Conservation (phyloP, 2,113 vertebrate genomes). For the Gobiocypris rarus region DNA sequence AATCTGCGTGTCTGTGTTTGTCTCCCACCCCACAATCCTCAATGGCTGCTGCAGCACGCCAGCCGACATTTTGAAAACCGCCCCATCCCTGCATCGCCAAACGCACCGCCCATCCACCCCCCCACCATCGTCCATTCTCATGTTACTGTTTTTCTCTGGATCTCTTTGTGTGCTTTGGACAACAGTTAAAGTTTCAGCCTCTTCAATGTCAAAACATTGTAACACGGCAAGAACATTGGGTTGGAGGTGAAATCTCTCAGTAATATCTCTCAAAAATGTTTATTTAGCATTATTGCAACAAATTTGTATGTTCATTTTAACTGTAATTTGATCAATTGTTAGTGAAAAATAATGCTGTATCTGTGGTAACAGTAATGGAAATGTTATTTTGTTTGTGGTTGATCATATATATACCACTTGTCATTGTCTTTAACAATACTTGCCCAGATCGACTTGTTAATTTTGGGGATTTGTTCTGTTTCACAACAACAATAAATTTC, state of each 20-base stretch:
- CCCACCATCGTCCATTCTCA: conserved; percentile 61
- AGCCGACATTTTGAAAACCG: conserved; percentile 60
- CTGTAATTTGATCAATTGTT: not conserved
- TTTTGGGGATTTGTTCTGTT: not conserved
- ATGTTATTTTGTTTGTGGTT: not conserved
- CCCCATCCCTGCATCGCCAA: conserved; percentile 28
- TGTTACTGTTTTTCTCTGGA: conserved; percentile 73
- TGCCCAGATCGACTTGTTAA: not conserved
- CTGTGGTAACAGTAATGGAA: not conserved
- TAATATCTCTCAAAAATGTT: conserved; percentile 59
- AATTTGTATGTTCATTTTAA: not conserved
- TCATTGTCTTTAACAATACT: not conserved
- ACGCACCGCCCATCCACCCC: not conserved
- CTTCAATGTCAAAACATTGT: conserved; percentile 71
- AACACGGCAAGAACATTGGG: conserved; percentile 68
- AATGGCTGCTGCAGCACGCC: conserved; percentile 46
- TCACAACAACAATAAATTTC: conserved; percentile 3
- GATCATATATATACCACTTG: not conserved
- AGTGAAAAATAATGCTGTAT: not conserved
- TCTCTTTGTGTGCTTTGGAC: conserved; percentile 69
- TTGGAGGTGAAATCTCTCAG: conserved; percentile 69
- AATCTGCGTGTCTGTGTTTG: conserved; percentile 38
- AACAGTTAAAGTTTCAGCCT: conserved; percentile 70
- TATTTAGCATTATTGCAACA: not conserved
- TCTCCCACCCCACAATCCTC: conserved; percentile 46